A percentile compares a stretch with the other conserved stretches of the same genome.
Conservation (phyloP, 2,797 vertebrate genomes). For the Periparus ater region DNA sequence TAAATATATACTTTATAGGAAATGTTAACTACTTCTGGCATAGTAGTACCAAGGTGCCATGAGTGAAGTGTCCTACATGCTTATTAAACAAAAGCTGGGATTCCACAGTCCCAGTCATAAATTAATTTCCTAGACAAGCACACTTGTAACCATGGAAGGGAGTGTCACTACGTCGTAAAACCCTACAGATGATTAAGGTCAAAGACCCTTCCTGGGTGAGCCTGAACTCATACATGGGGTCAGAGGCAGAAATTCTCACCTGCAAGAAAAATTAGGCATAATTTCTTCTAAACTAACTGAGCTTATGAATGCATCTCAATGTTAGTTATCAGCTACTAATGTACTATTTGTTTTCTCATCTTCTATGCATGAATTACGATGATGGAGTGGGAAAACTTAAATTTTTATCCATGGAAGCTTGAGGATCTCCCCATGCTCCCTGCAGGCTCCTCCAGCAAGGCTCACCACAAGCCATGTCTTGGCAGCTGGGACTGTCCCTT, state of each 20-base stretch:
- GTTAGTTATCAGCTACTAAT: not conserved
- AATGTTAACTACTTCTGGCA: not conserved
- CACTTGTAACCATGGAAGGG: not conserved
- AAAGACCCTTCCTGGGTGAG: not conserved
- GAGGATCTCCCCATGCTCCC: not conserved
- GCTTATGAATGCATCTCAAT: not conserved
- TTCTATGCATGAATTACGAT: not conserved
- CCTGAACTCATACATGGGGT: not conserved
- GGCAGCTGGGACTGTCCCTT: not conserved
- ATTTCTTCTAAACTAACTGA: not conserved
- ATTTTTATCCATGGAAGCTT: not conserved
- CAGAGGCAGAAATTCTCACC: not conserved
- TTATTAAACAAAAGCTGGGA: not conserved
- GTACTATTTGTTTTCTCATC: not conserved
- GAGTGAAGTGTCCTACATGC: not conserved
- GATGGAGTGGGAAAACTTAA: not conserved
- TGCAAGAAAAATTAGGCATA: rapidly evolving
- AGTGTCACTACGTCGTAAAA: not conserved
- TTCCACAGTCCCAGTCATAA: not conserved
- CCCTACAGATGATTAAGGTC: not conserved
- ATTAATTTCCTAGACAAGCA: not conserved
- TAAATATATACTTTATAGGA: not conserved
- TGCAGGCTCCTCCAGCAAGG: not conserved
- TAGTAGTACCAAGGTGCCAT: not conserved
- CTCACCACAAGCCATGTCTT: not conserved